Conservation (phyloP, 1,140 invertebrate genomes). For the Drosophila pallidifrons region DNA sequence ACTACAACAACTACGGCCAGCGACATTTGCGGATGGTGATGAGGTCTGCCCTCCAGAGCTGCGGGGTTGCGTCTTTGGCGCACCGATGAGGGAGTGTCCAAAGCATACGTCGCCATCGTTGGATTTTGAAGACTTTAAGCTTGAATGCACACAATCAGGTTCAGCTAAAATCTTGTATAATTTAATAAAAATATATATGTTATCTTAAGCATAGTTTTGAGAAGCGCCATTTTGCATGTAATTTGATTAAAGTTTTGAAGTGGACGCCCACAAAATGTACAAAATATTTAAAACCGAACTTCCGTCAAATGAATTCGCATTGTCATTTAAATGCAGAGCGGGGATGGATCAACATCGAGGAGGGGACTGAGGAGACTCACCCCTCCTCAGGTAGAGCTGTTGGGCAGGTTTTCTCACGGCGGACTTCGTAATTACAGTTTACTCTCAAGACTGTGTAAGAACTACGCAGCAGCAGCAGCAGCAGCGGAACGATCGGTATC, state of each 20-base stretch:
- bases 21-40: slow-evolving; percentile 17
- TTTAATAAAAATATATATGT: slow-evolving; percentile 12
- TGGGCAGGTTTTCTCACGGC: slow-evolving; percentile 49
- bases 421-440: slow-evolving; percentile 48
- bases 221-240: slow-evolving; percentile 60
- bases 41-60: slow-evolving; percentile 19
- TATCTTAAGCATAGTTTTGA: slow-evolving; percentile 21
- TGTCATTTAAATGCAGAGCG: slow-evolving; percentile 66
- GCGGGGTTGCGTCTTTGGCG: slow-evolving; percentile 31
- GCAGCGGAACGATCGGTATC: slow-evolving; percentile 36
- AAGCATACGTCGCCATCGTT: slow-evolving; percentile 49
- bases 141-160: slow-evolving; percentile 60
- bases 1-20: background rate
- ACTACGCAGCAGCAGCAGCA: slow-evolving; percentile 7
- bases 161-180: slow-evolving; percentile 14
- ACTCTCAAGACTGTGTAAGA: slow-evolving; percentile 22
- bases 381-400: slow-evolving; percentile 11
- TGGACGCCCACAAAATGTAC: slow-evolving; percentile 80
- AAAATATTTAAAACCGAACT: slow-evolving; percentile 82
- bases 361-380: slow-evolving; percentile 6
- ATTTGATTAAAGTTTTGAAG: slow-evolving; percentile 43
- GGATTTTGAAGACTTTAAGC: slow-evolving; percentile 55
- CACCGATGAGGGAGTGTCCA: slow-evolving; percentile 71
- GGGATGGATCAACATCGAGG: background rate
- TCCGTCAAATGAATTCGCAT: slow-evolving; percentile 64